phyloP scores from a whole-genome alignment of 2,888 invertebrate genomes.

The Chironomus riparius region DNA sequence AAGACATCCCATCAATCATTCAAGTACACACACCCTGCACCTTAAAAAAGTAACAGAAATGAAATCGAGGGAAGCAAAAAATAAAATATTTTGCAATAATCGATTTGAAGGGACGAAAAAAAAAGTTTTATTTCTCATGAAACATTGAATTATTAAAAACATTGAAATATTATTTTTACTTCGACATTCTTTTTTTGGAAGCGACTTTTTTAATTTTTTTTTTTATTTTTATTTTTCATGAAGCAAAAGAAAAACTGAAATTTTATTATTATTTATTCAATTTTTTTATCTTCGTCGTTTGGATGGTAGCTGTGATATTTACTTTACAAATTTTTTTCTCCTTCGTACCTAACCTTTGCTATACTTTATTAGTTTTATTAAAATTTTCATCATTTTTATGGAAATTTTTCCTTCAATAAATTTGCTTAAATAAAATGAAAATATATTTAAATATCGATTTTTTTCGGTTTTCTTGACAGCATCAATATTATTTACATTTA shows the following conservation, averaged over 20 bases:
- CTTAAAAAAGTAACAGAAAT: no score
- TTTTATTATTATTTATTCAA: background rate
- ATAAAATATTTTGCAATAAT: no score
- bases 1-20: no score
- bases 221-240: background rate
- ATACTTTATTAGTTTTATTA: background rate
- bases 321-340: background rate
- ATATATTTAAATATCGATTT: background rate
- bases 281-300: background rate
- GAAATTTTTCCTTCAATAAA: background rate
- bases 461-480: background rate
- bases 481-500: background rate
- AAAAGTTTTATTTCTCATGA: background rate
- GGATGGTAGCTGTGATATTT: background rate
- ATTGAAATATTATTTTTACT: constrained; percentile 1
- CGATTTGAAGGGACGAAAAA: no score
- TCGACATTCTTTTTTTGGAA: background rate
- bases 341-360: background rate
- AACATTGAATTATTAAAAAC: background rate
- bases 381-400: background rate
- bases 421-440: no score
- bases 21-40: no score
- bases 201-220: background rate
- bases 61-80: no score
- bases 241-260: background rate